Conservation (phyloP, 2,113 vertebrate genomes). For the Pteronura brasiliensis region DNA sequence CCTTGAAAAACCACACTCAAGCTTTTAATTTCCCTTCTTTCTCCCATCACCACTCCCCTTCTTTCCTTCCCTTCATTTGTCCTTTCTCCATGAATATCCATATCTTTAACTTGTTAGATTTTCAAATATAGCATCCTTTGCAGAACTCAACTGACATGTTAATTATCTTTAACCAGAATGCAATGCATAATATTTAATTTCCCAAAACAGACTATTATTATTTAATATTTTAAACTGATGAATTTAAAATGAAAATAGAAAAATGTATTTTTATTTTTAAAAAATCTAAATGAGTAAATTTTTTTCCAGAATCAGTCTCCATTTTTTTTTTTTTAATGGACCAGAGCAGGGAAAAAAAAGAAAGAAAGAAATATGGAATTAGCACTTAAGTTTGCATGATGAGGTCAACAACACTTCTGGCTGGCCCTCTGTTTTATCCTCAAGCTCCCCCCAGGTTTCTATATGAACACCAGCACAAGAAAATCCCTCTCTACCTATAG, state of each 20-base stretch:
- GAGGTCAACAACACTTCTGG: neutral
- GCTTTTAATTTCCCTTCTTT: neutral
- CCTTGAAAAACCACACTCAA: neutral
- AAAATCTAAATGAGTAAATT: neutral
- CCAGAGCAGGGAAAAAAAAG: neutral
- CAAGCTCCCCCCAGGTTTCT: neutral
- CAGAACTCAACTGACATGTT: neutral
- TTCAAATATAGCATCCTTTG: neutral
- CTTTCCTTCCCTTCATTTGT: neutral
- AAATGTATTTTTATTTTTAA: neutral
- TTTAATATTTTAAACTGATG: neutral
- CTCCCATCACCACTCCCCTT: neutral
- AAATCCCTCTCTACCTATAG: neutral
- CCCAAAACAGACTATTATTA: neutral
- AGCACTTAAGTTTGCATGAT: neutral
- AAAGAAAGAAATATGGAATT: neutral
- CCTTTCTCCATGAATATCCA: neutral
- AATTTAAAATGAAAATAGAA: neutral
- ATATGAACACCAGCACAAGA: neutral
- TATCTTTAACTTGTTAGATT: neutral
- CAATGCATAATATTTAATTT: neutral
- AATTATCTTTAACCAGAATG: neutral
- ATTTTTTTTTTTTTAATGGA: neutral
- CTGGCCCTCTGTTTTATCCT: neutral
- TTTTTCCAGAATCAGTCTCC: slow-evolving; percentile 10